A percentile compares a stretch with the other conserved stretches of the same genome.
Conservation (phyloP, 1,140 invertebrate species). For the Drosophila mayri region DNA sequence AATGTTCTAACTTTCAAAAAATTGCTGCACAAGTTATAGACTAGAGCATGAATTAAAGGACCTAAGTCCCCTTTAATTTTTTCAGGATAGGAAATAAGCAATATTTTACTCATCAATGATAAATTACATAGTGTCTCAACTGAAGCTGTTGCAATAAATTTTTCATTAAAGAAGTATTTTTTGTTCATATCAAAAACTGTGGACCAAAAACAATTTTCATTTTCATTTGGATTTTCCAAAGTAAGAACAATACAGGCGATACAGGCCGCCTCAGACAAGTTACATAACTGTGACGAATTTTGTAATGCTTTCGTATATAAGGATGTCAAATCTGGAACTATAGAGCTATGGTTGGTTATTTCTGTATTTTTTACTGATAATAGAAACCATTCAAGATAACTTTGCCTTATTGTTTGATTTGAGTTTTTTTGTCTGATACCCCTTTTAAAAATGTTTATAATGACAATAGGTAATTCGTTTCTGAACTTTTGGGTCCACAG, state of each 20-base stretch:
- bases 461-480: slow-evolving; percentile 88
- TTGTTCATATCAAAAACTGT: slow-evolving; percentile 90
- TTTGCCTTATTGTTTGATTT: slow-evolving; percentile 90
- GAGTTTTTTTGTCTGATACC: slow-evolving; percentile 92
- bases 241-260: slow-evolving; percentile 91
- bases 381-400: slow-evolving; percentile 91
- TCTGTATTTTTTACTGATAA: slow-evolving; percentile 86
- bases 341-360: slow-evolving; percentile 30
- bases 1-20: slow-evolving; percentile 77
- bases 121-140: slow-evolving; percentile 89
- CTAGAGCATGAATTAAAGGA: slow-evolving; percentile 87
- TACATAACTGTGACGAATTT: slow-evolving; percentile 87
- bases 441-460: slow-evolving; percentile 93
- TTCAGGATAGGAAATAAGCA: slow-evolving; percentile 88
- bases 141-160: slow-evolving; percentile 89
- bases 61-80: slow-evolving; percentile 87
- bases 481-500: slow-evolving; percentile 91
- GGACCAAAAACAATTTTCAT: slow-evolving; percentile 88
- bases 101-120: slow-evolving; percentile 88
- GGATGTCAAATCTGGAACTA: slow-evolving; percentile 87
- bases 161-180: slow-evolving; percentile 93
- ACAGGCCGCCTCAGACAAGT: slow-evolving; percentile 92
- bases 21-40: slow-evolving; percentile 87
- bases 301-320: slow-evolving; percentile 89
- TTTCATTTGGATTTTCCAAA: slow-evolving; percentile 85